Conservation (phyloP, 1,140 invertebrate species). For the Gerris buenoi region DNA sequence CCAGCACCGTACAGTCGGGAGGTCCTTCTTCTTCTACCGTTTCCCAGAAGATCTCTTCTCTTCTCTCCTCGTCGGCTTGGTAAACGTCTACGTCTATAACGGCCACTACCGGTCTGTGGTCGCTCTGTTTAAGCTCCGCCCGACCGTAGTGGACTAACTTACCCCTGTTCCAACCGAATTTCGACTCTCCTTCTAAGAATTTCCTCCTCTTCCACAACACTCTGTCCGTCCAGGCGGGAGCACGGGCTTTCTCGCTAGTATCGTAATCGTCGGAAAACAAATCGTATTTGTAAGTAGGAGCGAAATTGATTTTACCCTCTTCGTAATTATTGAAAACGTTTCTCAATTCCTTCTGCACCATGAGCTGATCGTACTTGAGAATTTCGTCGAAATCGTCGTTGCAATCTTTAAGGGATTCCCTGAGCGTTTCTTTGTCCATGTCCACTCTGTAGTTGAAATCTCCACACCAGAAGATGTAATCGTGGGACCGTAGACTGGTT, state of each 20-base stretch:
- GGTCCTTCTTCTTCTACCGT: slow-evolving; percentile 77
- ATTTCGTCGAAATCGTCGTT: slow-evolving; percentile 58
- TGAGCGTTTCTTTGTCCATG: slow-evolving; percentile 87
- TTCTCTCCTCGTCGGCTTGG: slow-evolving; percentile 54
- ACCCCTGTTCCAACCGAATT: slow-evolving; percentile 41
- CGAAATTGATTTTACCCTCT: slow-evolving; percentile 81
- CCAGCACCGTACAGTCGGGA: slow-evolving; percentile 85
- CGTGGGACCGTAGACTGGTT: slow-evolving; percentile 79
- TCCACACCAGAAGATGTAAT: slow-evolving; percentile 98
- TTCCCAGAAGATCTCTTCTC: slow-evolving; percentile 62
- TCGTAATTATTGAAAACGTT: slow-evolving; percentile 89
- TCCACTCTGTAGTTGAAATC: slow-evolving; percentile 99
- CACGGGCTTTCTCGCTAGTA: slow-evolving; percentile 92
- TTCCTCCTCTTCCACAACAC: slow-evolving; percentile 78
- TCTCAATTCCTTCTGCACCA: slow-evolving; percentile 55
- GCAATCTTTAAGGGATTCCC: slow-evolving; percentile 54
- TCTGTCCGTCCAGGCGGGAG: slow-evolving; percentile 96
- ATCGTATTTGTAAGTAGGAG: slow-evolving; percentile 98
- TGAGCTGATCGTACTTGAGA: slow-evolving; percentile 78
- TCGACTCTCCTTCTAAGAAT: slow-evolving; percentile 35
- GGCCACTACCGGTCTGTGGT: slow-evolving; percentile 87
- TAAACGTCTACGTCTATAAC: slow-evolving; percentile 76
- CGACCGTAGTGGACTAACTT: slow-evolving; percentile 75
- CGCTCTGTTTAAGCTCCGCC: slow-evolving; percentile 92
- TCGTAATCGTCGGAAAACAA: slow-evolving; percentile 98